A percentile compares a stretch with the other conserved stretches of the same genome.
These are phyloP conservation scores for Galemys pyrenaicus DNA, from an alignment of 2,113 vertebrate genomes.

Conservation along the genomic window DNA sequence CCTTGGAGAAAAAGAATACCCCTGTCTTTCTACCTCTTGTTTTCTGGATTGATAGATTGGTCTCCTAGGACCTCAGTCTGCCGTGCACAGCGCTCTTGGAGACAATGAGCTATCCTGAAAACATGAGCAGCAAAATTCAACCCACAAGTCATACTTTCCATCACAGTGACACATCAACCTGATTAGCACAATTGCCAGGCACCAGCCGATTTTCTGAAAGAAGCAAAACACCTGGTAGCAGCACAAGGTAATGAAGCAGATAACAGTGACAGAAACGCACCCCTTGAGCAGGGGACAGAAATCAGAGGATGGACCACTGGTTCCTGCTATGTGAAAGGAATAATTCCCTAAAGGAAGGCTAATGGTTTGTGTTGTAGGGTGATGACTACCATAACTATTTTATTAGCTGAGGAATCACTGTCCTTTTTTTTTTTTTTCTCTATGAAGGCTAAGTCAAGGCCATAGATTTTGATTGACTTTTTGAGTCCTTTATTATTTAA, in stretches of 20 bases:
- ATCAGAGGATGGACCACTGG: neutral
- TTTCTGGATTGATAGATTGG: neutral
- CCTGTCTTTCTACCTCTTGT: conserved; percentile 33
- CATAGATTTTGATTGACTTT: conserved; percentile 42
- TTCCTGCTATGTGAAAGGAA: neutral
- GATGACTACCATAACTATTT: conserved; percentile 29
- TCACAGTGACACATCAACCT: conserved; percentile 31
- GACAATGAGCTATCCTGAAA: neutral
- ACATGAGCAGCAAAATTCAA: neutral
- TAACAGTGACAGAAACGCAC: neutral
- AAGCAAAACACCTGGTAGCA: conserved; percentile 28
- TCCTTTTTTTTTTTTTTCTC: too few species aligned
- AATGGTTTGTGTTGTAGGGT: neutral
- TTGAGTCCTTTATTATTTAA: conserved; percentile 58
- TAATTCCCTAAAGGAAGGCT: conserved; percentile 3
- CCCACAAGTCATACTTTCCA: conserved; percentile 52
- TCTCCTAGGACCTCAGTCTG: conserved; percentile 19
- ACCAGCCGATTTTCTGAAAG: conserved; percentile 53
- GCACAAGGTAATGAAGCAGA: neutral
- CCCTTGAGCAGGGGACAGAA: neutral
- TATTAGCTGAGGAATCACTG: conserved; percentile 17
- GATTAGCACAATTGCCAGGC: conserved; percentile 29
- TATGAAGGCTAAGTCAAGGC: conserved; percentile 10
- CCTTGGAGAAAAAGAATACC: neutral
- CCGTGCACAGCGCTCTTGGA: neutral